phyloP scores from a whole-genome alignment of 1,140 invertebrate species.

The Leptopilina boulardi region DNA sequence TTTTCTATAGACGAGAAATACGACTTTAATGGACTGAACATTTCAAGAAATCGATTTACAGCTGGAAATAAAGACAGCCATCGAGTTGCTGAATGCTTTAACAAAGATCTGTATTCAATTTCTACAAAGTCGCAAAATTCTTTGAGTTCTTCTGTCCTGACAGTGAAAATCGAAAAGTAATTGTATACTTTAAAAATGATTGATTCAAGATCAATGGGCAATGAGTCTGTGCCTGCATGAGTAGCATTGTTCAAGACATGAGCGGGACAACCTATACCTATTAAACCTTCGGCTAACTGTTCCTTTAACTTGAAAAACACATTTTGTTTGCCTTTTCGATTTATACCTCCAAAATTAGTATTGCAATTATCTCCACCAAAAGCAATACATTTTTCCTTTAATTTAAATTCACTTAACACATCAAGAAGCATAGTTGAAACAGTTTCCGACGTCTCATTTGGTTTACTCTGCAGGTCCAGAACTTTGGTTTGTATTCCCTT shows the following conservation, averaged over 20 bases:
- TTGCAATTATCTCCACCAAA: constrained; percentile 56
- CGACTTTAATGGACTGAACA: constrained; percentile 51
- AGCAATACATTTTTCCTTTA: constrained; percentile 51
- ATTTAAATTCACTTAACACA: constrained; percentile 41
- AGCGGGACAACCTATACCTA: constrained; percentile 53
- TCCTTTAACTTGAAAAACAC: constrained; percentile 36
- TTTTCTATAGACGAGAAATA: constrained; percentile 10
- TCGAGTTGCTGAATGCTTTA: constrained; percentile 46
- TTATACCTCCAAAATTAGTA: constrained; percentile 49
- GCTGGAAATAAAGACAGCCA: constrained; percentile 53
- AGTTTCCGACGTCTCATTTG: constrained; percentile 50
- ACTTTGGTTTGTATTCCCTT: constrained; percentile 41
- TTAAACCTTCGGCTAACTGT: constrained; percentile 40
- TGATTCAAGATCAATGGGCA: constrained; percentile 62
- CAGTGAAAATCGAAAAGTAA: constrained; percentile 63
- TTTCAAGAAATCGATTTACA: constrained; percentile 54
- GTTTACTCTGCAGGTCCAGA: constrained; percentile 45
- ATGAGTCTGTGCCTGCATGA: constrained; percentile 56
- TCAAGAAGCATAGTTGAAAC: constrained; percentile 45
- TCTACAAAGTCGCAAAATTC: constrained; percentile 61
- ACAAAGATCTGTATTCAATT: constrained; percentile 52
- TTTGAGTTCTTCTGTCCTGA: constrained; percentile 60
- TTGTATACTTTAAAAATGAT: constrained; percentile 62
- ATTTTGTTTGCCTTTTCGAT: constrained; percentile 40
- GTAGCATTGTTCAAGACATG: constrained; percentile 65